A percentile compares a stretch with the other conserved stretches of the same genome.
Conservation (phyloP, 2,797 vertebrate genomes). For the Saxicola maurus region DNA sequence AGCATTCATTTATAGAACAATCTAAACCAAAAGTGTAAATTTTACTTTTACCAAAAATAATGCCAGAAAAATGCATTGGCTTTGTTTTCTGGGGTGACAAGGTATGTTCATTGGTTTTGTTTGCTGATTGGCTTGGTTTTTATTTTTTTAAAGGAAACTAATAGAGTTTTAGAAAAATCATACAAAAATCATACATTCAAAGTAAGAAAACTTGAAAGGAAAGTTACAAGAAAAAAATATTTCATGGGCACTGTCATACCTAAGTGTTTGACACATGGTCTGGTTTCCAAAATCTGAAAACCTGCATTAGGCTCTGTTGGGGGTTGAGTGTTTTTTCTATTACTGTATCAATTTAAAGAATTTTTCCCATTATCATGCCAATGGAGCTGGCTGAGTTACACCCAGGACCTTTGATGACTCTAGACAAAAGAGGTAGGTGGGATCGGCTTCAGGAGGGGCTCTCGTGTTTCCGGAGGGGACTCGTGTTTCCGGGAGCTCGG, state of each 20-base stretch:
- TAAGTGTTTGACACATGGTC: background rate
- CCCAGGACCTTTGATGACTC: no score
- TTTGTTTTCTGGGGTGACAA: background rate
- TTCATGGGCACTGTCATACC: background rate
- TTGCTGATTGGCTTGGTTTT: background rate
- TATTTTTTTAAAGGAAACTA: background rate
- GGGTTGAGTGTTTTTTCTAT: no score
- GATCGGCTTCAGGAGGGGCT: no score
- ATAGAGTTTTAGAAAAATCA: background rate
- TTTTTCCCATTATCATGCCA: no score
- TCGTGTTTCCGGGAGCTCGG: no score
- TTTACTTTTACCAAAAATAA: background rate
- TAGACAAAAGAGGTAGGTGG: no score
- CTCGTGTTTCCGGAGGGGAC: no score
- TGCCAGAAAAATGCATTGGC: background rate
- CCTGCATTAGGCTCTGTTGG: background rate
- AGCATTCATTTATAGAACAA: background rate
- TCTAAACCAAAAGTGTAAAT: background rate
- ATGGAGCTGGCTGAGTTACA: no score
- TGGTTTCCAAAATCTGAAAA: background rate
- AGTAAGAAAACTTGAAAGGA: background rate
- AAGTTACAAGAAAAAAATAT: background rate
- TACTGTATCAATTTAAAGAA: no score
- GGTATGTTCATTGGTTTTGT: background rate
- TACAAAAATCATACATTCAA: background rate